Evolutionary conservation across 2,797 vertebrate species (phyloP).

Genomic region (Xenentodon cancila): DNA sequence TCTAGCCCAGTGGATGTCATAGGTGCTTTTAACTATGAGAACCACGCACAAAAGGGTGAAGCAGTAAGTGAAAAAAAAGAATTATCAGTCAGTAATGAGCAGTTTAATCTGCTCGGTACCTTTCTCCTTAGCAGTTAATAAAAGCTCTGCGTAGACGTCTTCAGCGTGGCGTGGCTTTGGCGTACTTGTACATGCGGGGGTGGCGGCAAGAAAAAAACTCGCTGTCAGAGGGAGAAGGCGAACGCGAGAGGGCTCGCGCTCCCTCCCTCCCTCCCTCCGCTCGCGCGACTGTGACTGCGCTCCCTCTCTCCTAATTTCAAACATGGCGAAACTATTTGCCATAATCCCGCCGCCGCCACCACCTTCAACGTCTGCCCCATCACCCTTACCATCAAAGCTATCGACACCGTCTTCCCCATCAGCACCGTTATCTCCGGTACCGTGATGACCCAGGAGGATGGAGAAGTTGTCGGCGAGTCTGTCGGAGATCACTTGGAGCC

Average conservation of each 20-base stretch:
- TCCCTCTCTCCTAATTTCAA: slow-evolving; percentile 57
- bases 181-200: slow-evolving; percentile 1
- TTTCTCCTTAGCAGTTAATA: too few relatives aligned
- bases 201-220: slow-evolving; percentile 1
- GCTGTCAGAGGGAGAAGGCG: neutral
- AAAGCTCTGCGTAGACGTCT: too few relatives aligned
- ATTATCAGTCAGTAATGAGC: too few relatives aligned
- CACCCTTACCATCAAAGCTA: neutral
- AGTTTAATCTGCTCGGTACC: too few relatives aligned
- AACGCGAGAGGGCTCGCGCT: slow-evolving; percentile 39
- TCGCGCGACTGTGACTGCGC: slow-evolving; percentile 50
- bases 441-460: slow-evolving; percentile 89
- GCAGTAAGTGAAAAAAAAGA: too few relatives aligned
- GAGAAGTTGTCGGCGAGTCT: slow-evolving; percentile 92
- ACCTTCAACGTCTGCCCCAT: neutral
- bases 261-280: slow-evolving; percentile 60
- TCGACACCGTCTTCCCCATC: slow-evolving; percentile 1
- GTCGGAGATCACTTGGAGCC: slow-evolving; percentile 92
- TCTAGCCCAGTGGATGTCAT: too few relatives aligned
- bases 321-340: slow-evolving; percentile 77
- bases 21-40: too few relatives aligned
- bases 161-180: too few relatives aligned
- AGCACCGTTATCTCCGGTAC: slow-evolving; percentile 57
- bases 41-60: too few relatives aligned
- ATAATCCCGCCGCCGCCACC: slow-evolving; percentile 33